Evolutionary conservation across 2,888 invertebrate genomes (phyloP).

Genomic region (Eupithecia exiguata): DNA sequence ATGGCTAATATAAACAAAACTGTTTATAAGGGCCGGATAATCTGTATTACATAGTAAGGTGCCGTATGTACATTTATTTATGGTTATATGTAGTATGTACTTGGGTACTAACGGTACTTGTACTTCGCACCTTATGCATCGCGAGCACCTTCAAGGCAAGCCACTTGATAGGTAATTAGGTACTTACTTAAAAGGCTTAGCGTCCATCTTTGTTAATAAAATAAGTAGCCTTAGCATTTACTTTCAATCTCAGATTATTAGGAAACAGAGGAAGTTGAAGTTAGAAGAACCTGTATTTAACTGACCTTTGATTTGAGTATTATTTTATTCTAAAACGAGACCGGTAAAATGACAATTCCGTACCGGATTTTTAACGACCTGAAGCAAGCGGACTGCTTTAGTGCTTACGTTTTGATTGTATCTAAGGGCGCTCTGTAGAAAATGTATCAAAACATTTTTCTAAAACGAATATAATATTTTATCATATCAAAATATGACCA

Average conservation of each 20-base stretch:
- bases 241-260: not conserved
- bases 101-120: not conserved
- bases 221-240: not conserved
- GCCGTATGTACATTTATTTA: not conserved
- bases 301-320: not conserved
- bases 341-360: not conserved
- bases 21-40: not conserved
- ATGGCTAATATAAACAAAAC: not conserved
- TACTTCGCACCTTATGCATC: constrained; percentile 7
- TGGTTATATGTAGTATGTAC: not conserved
- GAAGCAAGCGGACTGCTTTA: not conserved
- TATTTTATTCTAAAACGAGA: not conserved
- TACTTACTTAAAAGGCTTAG: constrained; percentile 3
- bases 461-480: too few species aligned
- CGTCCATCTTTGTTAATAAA: not conserved
- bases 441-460: too few species aligned
- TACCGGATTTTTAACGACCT: not conserved
- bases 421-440: too few species aligned
- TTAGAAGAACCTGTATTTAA: not conserved
- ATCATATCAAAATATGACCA: too few species aligned
- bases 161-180: constrained; percentile 1
- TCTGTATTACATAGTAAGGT: constrained; percentile 1
- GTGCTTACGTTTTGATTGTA: too few species aligned
- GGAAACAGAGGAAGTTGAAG: not conserved
- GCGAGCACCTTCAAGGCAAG: constrained; percentile 8